Percentiles rank a stretch among this genome's conserved stretches.
Evolutionary conservation across 2,888 invertebrate genomes (phyloP).

Genomic region (Ametastegia equiseti): DNA sequence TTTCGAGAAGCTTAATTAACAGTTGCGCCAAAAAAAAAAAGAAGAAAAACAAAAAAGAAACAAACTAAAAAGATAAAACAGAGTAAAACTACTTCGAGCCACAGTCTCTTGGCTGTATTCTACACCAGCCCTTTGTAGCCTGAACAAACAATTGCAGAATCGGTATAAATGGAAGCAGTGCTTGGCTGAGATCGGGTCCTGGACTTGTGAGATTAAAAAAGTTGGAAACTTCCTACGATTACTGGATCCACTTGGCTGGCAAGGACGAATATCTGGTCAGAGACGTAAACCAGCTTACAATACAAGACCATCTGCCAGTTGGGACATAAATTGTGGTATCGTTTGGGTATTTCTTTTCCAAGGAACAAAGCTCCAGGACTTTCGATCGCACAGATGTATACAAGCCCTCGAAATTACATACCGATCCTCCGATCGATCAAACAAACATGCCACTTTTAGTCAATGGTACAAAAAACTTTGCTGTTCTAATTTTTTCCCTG

Average conservation of each 20-base stretch:
- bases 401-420: neutral
- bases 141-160: neutral
- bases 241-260: neutral
- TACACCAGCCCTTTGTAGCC: neutral
- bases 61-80: too few relatives aligned
- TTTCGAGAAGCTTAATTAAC: too few relatives aligned
- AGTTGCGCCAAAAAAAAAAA: too few relatives aligned
- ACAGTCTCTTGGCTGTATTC: neutral
- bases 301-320: neutral
- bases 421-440: neutral
- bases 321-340: neutral
- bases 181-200: neutral
- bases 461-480: neutral
- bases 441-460: neutral
- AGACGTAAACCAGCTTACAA: neutral
- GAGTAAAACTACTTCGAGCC: neutral
- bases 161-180: neutral
- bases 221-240: neutral
- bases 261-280: neutral
- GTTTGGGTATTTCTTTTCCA: neutral
- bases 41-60: too few relatives aligned
- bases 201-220: conserved; percentile 23
- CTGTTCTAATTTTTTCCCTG: neutral
- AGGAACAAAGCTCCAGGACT: neutral
- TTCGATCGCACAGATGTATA: neutral